Percentiles rank a stretch among this genome's conserved stretches.
phyloP scores from a whole-genome alignment of 53 echinoderm and acorn worm genomes.

The Antedon mediterranea region DNA sequence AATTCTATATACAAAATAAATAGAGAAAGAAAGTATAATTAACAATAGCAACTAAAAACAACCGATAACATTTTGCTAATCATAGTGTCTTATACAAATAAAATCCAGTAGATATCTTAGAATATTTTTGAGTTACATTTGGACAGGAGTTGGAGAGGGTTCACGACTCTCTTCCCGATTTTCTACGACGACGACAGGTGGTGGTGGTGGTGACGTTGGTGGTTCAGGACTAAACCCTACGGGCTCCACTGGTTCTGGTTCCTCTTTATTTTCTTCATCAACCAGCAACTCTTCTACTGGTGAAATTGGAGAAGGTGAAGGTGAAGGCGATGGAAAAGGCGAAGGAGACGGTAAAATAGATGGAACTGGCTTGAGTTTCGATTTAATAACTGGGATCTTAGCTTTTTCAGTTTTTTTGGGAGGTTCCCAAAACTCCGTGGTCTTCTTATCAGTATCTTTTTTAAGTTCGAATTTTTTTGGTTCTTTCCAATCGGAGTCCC shows the following conservation, averaged over 20 bases:
- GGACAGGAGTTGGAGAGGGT: no score
- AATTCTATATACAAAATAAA: no score
- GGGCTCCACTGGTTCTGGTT: background rate
- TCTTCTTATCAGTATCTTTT: slow-evolving; percentile 24
- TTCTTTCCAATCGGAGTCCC: slow-evolving; percentile 37
- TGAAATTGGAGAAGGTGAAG: slow-evolving; percentile 18
- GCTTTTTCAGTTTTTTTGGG: slow-evolving; percentile 32
- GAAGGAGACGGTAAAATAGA: slow-evolving; percentile 25
- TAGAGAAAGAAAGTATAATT: no score
- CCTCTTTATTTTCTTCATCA: background rate
- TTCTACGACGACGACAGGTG: background rate
- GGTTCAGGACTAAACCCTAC: background rate
- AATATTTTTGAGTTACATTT: no score
- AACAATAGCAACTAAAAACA: no score
- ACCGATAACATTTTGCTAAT: no score
- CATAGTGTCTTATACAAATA: no score
- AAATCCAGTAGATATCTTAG: no score
- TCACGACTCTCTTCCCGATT: background rate
- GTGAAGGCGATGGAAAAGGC: slow-evolving; percentile 16
- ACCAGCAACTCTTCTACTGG: background rate
- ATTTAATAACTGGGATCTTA: background rate
- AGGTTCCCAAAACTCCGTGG: slow-evolving; percentile 42
- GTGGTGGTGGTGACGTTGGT: background rate
- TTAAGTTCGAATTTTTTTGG: slow-evolving; percentile 60
- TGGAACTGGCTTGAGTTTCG: slow-evolving; percentile 16